These are phyloP conservation scores for Callimorpha dominula DNA, from an alignment of 2,888 invertebrate species.

Conservation along the genomic window DNA sequence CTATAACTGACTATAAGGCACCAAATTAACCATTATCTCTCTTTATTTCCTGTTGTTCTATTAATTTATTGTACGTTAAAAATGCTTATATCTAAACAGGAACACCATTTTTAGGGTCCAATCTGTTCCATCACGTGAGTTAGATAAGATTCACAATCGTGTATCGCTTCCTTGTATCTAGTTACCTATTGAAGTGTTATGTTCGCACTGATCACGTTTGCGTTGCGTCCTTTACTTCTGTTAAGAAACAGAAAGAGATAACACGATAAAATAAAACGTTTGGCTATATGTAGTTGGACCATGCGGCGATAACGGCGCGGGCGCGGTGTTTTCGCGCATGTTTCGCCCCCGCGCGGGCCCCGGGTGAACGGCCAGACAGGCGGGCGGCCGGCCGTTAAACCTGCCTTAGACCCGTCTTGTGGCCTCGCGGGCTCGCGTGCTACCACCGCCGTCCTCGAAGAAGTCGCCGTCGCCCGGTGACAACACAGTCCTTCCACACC, in stretches of 20 bases:
- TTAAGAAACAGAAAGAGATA: slow-evolving; percentile 51
- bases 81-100: neutral
- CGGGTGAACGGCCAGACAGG: slow-evolving; percentile 86
- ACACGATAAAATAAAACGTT: slow-evolving; percentile 55
- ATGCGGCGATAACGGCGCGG: slow-evolving; percentile 74
- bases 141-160: slow-evolving; percentile 44
- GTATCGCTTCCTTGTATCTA: slow-evolving; percentile 48
- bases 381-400: slow-evolving; percentile 85
- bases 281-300: slow-evolving; percentile 45
- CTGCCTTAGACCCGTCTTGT: slow-evolving; percentile 76
- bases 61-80: neutral
- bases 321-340: slow-evolving; percentile 83
- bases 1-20: too few species aligned
- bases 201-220: slow-evolving; percentile 35
- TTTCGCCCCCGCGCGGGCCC: slow-evolving; percentile 81
- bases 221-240: slow-evolving; percentile 41
- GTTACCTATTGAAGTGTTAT: slow-evolving; percentile 32
- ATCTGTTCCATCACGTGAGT: slow-evolving; percentile 27
- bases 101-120: slow-evolving; percentile 21
- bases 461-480: slow-evolving; percentile 40
- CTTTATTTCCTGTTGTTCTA: neutral
- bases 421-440: slow-evolving; percentile 69
- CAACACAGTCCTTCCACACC: slow-evolving; percentile 10
- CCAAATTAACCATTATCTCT: neutral
- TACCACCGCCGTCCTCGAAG: slow-evolving; percentile 51